Percentiles rank a stretch among this genome's conserved stretches.
Evolutionary conservation across 2,797 vertebrate species (phyloP).

Genomic region (Phalanger gymnotis): DNA sequence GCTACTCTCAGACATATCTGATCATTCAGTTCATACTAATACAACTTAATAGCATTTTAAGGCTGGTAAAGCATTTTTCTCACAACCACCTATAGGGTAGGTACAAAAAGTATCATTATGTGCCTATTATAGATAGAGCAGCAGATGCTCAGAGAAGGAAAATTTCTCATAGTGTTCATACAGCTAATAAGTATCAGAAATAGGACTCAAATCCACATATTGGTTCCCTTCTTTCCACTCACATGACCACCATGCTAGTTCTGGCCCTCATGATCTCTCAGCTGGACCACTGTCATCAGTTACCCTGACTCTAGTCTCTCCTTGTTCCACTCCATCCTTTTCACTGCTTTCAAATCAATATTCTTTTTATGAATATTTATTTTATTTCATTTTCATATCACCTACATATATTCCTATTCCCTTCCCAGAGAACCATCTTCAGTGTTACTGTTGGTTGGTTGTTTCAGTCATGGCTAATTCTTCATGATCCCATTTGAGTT

Average conservation of each 20-base stretch:
- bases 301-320: not conserved
- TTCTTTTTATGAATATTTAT: not conserved
- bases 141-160: not conserved
- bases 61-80: not conserved
- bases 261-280: not conserved
- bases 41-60: not conserved
- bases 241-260: not conserved
- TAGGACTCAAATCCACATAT: not conserved
- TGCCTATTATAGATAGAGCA: not conserved
- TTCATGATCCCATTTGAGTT: not conserved
- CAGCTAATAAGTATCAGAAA: not conserved
- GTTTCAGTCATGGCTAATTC: not conserved
- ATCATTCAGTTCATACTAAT: not conserved
- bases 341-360: not conserved
- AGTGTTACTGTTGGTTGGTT: not conserved
- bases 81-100: not conserved
- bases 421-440: too few species aligned
- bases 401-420: not conserved
- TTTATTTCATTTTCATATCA: not conserved
- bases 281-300: not conserved
- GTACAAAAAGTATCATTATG: not conserved
- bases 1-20: not conserved
- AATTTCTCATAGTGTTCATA: not conserved
- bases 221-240: not conserved
- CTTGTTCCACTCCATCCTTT: not conserved